Conservation (phyloP, 2,113 vertebrate genomes). For the Grammomys dolichurus region DNA sequence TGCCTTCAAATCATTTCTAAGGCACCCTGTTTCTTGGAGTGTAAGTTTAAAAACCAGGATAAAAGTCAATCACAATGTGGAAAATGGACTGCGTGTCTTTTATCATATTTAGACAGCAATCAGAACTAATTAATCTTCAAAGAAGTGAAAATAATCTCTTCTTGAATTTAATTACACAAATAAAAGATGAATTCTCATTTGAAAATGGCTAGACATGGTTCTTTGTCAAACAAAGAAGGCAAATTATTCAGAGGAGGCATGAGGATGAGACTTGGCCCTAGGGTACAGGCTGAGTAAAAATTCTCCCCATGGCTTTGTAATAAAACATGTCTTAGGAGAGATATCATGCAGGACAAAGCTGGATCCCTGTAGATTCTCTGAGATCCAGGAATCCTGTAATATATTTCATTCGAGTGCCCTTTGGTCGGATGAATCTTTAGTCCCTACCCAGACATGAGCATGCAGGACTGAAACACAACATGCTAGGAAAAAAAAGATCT, state of each 20-base stretch:
- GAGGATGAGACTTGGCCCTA: background rate
- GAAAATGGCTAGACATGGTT: background rate
- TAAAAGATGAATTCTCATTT: constrained; percentile 52
- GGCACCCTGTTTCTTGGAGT: background rate
- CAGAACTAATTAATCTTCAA: constrained; percentile 46
- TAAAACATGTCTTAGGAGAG: background rate
- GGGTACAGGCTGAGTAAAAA: background rate
- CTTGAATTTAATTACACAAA: constrained; percentile 47
- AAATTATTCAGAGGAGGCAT: background rate
- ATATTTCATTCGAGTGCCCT: constrained; percentile 76
- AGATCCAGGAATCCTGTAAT: constrained; percentile 78
- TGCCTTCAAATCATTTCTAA: constrained; percentile 32
- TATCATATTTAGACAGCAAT: background rate
- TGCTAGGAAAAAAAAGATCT: constrained; percentile 45
- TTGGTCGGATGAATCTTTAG: constrained; percentile 72
- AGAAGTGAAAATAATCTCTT: constrained; percentile 60
- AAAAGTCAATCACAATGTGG: background rate
- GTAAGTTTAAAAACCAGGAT: background rate
- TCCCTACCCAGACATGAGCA: constrained; percentile 86
- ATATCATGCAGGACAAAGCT: constrained; percentile 76
- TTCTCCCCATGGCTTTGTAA: background rate
- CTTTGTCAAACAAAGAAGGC: background rate
- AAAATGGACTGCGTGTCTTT: constrained; percentile 1
- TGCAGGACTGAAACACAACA: constrained; percentile 85
- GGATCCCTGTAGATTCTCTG: constrained; percentile 64